These are phyloP conservation scores for Sussaba pulchella DNA, from an alignment of 2,888 invertebrate species.

Conservation along the genomic window DNA sequence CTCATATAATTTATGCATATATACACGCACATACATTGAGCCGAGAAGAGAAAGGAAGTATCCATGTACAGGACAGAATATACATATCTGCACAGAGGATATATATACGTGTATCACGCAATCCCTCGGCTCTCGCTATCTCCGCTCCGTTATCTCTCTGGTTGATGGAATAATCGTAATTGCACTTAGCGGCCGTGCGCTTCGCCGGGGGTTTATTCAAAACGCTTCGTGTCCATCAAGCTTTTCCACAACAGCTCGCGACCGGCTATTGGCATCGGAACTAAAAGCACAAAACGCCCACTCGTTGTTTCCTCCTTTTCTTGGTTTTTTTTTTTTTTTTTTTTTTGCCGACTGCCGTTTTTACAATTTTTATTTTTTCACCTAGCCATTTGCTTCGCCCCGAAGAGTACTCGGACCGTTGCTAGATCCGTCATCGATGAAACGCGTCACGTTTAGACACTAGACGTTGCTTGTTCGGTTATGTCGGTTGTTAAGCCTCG, in stretches of 20 bases:
- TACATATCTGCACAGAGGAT: no score
- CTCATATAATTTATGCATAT: not conserved
- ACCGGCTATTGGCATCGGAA: constrained; percentile 50
- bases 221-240: constrained; percentile 65
- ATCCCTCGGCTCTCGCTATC: constrained; percentile 50
- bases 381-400: not conserved
- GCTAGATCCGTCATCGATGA: constrained; percentile 3
- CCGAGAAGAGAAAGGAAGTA: no score
- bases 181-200: constrained; percentile 61
- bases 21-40: not conserved
- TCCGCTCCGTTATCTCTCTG: constrained; percentile 58
- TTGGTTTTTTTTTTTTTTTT: constrained; percentile 15
- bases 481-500: no score
- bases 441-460: constrained; percentile 11
- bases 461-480: not conserved
- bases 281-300: constrained; percentile 59
- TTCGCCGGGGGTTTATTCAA: constrained; percentile 58
- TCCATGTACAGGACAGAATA: no score
- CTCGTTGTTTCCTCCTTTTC: constrained; percentile 40
- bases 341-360: not conserved
- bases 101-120: constrained; percentile 6
- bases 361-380: constrained; percentile 27
- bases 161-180: constrained; percentile 70
- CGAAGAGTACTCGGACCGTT: not conserved
- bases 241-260: constrained; percentile 60